Evolutionary conservation across 2,113 vertebrate genomes (phyloP), one percentile per base, ranked within the genome.

Genomic region (Zosterops borbonicus): DNA sequence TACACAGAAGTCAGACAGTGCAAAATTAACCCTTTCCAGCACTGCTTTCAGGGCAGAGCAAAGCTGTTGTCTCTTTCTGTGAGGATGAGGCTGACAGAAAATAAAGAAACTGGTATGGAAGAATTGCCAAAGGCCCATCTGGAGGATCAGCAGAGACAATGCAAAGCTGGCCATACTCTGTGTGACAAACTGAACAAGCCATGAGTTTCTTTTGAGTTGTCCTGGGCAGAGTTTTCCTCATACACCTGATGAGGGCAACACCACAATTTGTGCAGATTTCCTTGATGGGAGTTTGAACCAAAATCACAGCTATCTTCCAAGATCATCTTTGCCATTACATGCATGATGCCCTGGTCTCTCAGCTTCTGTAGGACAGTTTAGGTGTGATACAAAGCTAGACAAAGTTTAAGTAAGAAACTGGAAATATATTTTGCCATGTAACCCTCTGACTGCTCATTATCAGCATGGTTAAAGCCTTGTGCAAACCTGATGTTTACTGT

Each of bases 11-110:
- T 71, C 37, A 85, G 41, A 62, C 64, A 67, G n/a, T 60, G 35
- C 9, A 64, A 75, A 84, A 84, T 94, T 94, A 94, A 95, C 77
- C 71, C 83, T 75, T 78, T 37, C 52, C 28, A 93, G 33, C 47
- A n/a, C 64, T 3, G 1, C 58, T 85, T 14, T 35, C 35, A 63
- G 70, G 29, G 56, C 33, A 60, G 35, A 86, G 56, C 20, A 73
- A 35, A 71, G 75, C 17, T 44, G 4, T 35, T 74, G 10, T 21
- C 37, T 59, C 29, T 31, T 71, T 77, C 47, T 58, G 25, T 6
- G 10, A 82, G 39, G 21, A 63, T 23, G 11, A 22, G 46, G 19
- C n/a, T 47, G 42, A 29, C 7, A 29, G 71, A 80, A 73, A 70
- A 70, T 8, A 35, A 81, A 50, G 53, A 60, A 85, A 50, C 5